phyloP scores from a whole-genome alignment of 1,140 invertebrate species.

The Penaeus vannamei region DNA sequence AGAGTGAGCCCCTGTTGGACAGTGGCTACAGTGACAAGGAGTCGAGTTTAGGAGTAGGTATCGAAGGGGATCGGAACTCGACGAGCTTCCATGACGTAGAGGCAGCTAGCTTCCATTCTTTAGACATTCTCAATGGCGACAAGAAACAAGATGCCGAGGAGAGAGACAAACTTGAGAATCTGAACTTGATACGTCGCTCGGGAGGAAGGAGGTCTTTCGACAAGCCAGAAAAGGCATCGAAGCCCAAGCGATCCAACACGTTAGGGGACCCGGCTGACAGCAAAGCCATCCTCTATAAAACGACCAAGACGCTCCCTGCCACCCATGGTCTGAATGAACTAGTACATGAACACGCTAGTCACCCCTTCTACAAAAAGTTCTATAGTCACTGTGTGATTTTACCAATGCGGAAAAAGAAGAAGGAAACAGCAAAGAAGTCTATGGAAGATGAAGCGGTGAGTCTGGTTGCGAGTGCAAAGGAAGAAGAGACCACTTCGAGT shows the following conservation, averaged over 20 bases:
- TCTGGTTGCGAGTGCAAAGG: no score
- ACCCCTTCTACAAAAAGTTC: slow-evolving; percentile 52
- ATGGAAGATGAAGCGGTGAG: no score
- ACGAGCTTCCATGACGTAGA: slow-evolving; percentile 39
- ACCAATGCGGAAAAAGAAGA: slow-evolving; percentile 33
- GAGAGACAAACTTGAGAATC: slow-evolving; percentile 17
- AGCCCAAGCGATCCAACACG: slow-evolving; percentile 37
- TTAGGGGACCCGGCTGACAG: slow-evolving; percentile 36
- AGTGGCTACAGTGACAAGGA: slow-evolving; percentile 26
- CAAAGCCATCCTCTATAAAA: slow-evolving; percentile 17
- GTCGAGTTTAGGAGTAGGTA: background rate
- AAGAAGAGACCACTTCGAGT: no score
- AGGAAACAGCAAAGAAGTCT: background rate
- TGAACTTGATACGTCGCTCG: slow-evolving; percentile 38
- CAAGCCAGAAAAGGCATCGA: slow-evolving; percentile 39
- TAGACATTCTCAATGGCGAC: background rate
- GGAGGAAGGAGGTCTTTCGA: slow-evolving; percentile 55
- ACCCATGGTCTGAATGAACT: slow-evolving; percentile 17
- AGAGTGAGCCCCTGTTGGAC: slow-evolving; percentile 50
- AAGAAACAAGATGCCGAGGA: slow-evolving; percentile 30
- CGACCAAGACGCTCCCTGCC: slow-evolving; percentile 49
- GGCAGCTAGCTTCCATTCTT: background rate
- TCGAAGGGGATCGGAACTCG: slow-evolving; percentile 9
- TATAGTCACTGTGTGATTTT: slow-evolving; percentile 60
- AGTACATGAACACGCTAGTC: slow-evolving; percentile 1